A percentile compares a stretch with the other conserved stretches of the same genome.
Conservation (phyloP, 2,797 vertebrate species). For the Helostoma temminkii region DNA sequence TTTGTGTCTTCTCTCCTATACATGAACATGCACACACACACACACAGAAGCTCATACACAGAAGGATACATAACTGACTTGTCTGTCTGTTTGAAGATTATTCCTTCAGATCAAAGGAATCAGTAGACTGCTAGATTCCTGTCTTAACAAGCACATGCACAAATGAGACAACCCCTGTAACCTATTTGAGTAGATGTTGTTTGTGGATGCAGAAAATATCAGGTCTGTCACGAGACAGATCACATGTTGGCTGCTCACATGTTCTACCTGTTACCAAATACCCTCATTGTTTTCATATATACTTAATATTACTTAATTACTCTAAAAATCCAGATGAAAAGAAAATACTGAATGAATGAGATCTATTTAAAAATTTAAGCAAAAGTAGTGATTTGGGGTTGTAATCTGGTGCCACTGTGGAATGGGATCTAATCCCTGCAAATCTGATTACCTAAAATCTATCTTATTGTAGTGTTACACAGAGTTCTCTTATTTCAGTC, state of each 20-base stretch:
- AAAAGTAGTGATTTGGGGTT: slow-evolving; percentile 22
- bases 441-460: slow-evolving; percentile 60
- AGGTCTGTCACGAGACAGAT: slow-evolving; percentile 64
- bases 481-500: slow-evolving; percentile 34
- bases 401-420: slow-evolving; percentile 56
- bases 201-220: slow-evolving; percentile 74
- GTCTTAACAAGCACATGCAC: slow-evolving; percentile 69
- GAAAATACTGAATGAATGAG: slow-evolving; percentile 1
- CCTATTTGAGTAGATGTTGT: slow-evolving; percentile 73
- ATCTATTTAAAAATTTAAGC: slow-evolving; percentile 10
- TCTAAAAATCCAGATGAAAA: slow-evolving; percentile 1
- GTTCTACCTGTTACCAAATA: slow-evolving; percentile 52
- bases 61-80: slow-evolving; percentile 70
- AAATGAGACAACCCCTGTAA: slow-evolving; percentile 67
- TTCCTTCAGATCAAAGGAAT: slow-evolving; percentile 79
- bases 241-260: slow-evolving; percentile 60
- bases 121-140: slow-evolving; percentile 71
- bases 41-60: slow-evolving; percentile 50
- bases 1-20: slow-evolving; percentile 36
- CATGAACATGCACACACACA: slow-evolving; percentile 32
- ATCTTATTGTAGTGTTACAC: slow-evolving; percentile 28
- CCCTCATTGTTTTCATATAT: slow-evolving; percentile 6
- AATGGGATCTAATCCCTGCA: slow-evolving; percentile 53
- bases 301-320: slow-evolving; percentile 36
- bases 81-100: slow-evolving; percentile 79